Base-by-base conservation (phyloP, 1,140 invertebrate species). In the Oreohelix idahoensis region DNA sequence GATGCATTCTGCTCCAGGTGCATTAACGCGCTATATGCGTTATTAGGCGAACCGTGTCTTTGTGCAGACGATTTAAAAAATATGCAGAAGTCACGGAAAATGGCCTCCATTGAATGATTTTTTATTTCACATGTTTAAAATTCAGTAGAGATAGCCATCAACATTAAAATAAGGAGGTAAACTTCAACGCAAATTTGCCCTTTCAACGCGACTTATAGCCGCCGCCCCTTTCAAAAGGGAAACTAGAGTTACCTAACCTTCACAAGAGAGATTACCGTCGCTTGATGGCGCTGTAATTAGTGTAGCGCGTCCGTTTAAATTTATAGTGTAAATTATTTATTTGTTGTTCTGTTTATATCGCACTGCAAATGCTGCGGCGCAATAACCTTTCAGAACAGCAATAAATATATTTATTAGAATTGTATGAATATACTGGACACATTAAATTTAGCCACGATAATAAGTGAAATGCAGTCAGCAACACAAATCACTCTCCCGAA, bases 211-310 rank as follows among this genome's bases (percentile, higher is more conserved):
- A 36, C 11, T 53, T 76, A 49, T 76, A 51, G 74, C 74, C 74
- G 29, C 74, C 77, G 77, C 77, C 77, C 77, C 29, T 66, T 49
- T 79, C 17, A 13, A 66, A 17, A 69, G 35, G 38, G 58, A 79
- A 39, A 79, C 45, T 79, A 79, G 77, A 79, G 77, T 79, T 79
- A 79, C 45, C 77, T 79, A 79, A 79, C 77, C 51, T 79, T 79
- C 45, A 36, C 77, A 36, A n/a, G 4, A 53, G 32, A 63, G 58
- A 79, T 58, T 69, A 11, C 53, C 39, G 77, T 66, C 77, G 77
- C 77, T 63, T 35, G 77, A 79, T 66, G 77, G 77, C 77, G 77
- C 77, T 79, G 77, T 79, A 66, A 79, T 79, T 66, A 26, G 77
- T 66, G 32, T 42, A 79, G 77, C 77, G 77, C 77, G 77, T 79